phyloP scores from a whole-genome alignment of 2,888 invertebrate genomes.

The Agrilus biguttatus region DNA sequence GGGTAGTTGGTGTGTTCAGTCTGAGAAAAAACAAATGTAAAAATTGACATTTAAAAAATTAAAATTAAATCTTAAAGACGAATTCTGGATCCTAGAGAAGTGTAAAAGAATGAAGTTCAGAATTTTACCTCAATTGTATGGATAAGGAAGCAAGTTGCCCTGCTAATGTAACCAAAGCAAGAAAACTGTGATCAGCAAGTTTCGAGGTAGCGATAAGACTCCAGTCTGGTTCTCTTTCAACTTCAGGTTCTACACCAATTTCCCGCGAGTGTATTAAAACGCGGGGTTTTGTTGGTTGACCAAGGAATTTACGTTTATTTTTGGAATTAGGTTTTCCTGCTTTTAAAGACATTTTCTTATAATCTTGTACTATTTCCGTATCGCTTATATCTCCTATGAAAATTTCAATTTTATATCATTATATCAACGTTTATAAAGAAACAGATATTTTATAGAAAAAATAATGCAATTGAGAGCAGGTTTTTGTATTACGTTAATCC shows the following conservation, averaged over 20 bases:
- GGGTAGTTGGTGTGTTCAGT: slow-evolving; percentile 29
- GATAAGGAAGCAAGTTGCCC: slow-evolving; percentile 48
- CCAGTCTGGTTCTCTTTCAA: slow-evolving; percentile 43
- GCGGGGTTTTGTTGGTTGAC: slow-evolving; percentile 46
- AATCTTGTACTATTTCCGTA: slow-evolving; percentile 65
- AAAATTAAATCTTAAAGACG: not conserved
- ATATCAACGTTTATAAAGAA: no score
- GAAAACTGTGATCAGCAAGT: slow-evolving; percentile 44
- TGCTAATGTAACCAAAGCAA: slow-evolving; percentile 48
- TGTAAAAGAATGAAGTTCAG: no score
- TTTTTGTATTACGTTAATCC: no score
- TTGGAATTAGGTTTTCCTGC: slow-evolving; percentile 24
- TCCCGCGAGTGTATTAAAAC: slow-evolving; percentile 45
- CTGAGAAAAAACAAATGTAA: slow-evolving; percentile 12
- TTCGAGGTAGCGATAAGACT: slow-evolving; percentile 42
- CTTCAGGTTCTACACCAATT: slow-evolving; percentile 34
- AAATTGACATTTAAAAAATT: not conserved
- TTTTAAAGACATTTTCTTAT: slow-evolving; percentile 36
- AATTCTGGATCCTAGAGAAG: not conserved
- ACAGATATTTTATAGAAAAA: no score
- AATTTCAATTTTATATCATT: no score
- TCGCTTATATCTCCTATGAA: slow-evolving; percentile 42
- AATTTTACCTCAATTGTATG: slow-evolving; percentile 37
- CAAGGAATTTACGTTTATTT: slow-evolving; percentile 33
- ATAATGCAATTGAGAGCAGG: no score